A percentile compares a stretch with the other conserved stretches of the same genome.
These are phyloP conservation scores for Chamaea fasciata DNA, from an alignment of 2,113 vertebrate species.

Conservation along the genomic window DNA sequence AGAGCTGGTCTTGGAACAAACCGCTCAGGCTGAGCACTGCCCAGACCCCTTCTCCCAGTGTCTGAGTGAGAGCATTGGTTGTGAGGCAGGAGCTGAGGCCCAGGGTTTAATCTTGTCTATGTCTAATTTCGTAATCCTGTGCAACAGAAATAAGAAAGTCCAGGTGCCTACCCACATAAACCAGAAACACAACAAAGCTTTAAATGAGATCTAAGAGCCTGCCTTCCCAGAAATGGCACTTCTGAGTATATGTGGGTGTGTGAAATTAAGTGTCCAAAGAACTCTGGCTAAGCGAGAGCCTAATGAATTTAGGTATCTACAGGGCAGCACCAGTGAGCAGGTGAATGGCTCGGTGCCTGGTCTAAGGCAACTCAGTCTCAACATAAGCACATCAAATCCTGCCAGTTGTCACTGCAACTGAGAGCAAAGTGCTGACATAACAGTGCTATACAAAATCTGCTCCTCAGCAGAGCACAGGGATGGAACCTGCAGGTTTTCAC, in stretches of 20 bases:
- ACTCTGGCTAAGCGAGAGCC: not conserved
- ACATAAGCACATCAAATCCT: not conserved
- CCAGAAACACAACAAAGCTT: not conserved
- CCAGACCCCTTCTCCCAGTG: not conserved
- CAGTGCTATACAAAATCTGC: not conserved
- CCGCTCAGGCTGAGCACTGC: not conserved
- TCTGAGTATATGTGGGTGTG: not conserved
- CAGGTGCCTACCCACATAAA: not conserved
- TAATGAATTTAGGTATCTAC: not conserved
- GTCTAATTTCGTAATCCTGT: not conserved
- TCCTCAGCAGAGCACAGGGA: not conserved
- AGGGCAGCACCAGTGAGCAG: not conserved
- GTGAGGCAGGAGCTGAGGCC: not conserved
- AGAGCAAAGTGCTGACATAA: constrained; percentile 8
- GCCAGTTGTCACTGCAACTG: not conserved
- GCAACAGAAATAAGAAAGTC: not conserved
- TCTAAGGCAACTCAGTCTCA: not conserved
- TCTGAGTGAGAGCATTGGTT: accelerated
- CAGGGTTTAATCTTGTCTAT: not conserved
- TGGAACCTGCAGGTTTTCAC: constrained; percentile 25
- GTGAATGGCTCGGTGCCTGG: not conserved
- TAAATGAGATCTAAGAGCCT: not conserved
- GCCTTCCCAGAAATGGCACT: not conserved
- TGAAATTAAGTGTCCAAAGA: not conserved
- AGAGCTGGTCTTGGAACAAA: not conserved